Percentiles rank a stretch among this genome's conserved stretches.
These are phyloP conservation scores for Campoplex nolae DNA, from an alignment of 2,888 invertebrate species.

Conservation along the genomic window DNA sequence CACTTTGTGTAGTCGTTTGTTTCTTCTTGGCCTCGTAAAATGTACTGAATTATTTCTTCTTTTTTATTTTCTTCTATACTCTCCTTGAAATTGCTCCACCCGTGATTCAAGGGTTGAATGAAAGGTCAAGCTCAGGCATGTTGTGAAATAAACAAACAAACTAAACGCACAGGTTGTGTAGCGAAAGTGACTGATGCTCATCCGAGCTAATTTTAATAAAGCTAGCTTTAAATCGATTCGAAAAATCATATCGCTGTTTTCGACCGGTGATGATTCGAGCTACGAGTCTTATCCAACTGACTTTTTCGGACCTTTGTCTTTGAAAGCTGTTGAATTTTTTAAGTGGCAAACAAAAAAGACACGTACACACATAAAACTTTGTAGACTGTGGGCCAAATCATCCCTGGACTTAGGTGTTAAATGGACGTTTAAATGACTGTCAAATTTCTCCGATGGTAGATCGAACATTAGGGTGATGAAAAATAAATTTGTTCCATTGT, in stretches of 20 bases:
- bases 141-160: constrained; percentile 47
- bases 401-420: constrained; percentile 29
- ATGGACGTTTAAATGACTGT: constrained; percentile 26
- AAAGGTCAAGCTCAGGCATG: constrained; percentile 37
- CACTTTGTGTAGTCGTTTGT: background rate
- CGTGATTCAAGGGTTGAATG: constrained; percentile 3
- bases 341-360: background rate
- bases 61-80: background rate
- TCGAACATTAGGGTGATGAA: constrained; percentile 16
- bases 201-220: constrained; percentile 54
- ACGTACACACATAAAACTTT: constrained; percentile 9
- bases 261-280: constrained; percentile 27
- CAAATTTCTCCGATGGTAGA: constrained; percentile 29
- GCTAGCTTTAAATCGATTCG: constrained; percentile 37
- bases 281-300: constrained; percentile 41
- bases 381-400: constrained; percentile 30
- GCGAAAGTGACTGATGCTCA: constrained; percentile 66
- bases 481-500: background rate
- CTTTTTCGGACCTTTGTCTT: constrained; percentile 25
- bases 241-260: constrained; percentile 10
- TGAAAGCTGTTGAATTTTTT: constrained; percentile 3
- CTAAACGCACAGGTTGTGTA: constrained; percentile 61
- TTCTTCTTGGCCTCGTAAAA: constrained; percentile 5
- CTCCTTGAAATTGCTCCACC: constrained; percentile 12
- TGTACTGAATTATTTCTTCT: background rate